A percentile compares a stretch with the other conserved stretches of the same genome.
Evolutionary conservation across 2,888 invertebrate species (phyloP).

Genomic region (Ormyrus nitidulus): DNA sequence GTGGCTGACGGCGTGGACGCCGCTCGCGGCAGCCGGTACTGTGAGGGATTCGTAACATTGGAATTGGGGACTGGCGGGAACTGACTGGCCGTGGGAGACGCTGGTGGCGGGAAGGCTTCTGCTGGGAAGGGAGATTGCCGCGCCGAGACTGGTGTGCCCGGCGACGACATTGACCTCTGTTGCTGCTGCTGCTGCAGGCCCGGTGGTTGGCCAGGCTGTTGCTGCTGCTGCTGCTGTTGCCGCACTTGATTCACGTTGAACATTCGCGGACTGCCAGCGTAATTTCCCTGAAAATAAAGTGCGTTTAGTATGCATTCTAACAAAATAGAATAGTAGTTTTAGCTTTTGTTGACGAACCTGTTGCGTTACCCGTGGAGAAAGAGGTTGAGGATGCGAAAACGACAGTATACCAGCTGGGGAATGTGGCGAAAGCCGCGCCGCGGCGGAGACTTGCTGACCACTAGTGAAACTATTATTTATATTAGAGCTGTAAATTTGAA

Average conservation of each 20-base stretch:
- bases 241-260: conserved; percentile 75
- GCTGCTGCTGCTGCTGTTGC: conserved; percentile 76
- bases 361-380: conserved; percentile 78
- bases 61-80: conserved; percentile 72
- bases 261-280: conserved; percentile 72
- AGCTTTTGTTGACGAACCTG: conserved; percentile 68
- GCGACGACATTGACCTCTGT: conserved; percentile 89
- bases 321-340: too few relatives aligned
- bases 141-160: conserved; percentile 76
- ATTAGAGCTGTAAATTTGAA: conserved; percentile 65
- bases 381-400: conserved; percentile 77
- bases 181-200: conserved; percentile 74
- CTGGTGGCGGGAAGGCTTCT: conserved; percentile 77
- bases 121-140: conserved; percentile 79
- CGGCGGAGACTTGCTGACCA: conserved; percentile 74
- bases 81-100: conserved; percentile 77
- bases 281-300: conserved; percentile 66
- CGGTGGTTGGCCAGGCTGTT: conserved; percentile 77
- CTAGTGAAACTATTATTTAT: conserved; percentile 75
- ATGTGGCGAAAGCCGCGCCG: conserved; percentile 79
- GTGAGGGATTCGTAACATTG: conserved; percentile 73
- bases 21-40: conserved; percentile 79
- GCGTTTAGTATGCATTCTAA: too few relatives aligned
- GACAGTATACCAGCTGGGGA: conserved; percentile 74
- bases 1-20: conserved; percentile 79